Conservation (phyloP, 2,797 vertebrate species). For the Salarias fasciatus region DNA sequence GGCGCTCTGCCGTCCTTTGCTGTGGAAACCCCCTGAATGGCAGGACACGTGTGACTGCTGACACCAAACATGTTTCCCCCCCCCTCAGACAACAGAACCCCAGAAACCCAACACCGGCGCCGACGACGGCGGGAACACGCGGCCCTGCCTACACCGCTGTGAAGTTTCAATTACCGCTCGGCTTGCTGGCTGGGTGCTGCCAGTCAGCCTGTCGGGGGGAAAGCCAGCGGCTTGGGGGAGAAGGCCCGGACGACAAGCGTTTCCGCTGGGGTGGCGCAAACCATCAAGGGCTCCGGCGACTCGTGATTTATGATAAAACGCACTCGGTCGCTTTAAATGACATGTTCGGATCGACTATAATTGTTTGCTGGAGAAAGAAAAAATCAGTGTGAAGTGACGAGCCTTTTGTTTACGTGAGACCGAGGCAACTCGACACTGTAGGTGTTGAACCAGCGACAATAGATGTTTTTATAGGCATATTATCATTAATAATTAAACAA, state of each 20-base stretch:
- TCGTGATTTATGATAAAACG: conserved; percentile 1
- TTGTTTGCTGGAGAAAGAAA: no score
- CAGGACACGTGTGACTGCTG: conserved; percentile 68
- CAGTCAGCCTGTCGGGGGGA: conserved; percentile 62
- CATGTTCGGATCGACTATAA: background rate
- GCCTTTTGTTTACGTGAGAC: no score
- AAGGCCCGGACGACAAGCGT: conserved; percentile 43
- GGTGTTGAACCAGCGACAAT: no score
- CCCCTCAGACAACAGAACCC: conserved; percentile 64
- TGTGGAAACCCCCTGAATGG: conserved; percentile 54
- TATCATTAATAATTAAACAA: no score
- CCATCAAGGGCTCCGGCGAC: background rate
- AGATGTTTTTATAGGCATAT: no score
- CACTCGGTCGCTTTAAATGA: background rate
- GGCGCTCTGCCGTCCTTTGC: conserved; percentile 12
- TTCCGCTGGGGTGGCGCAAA: conserved; percentile 36
- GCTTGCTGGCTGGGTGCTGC: conserved; percentile 60
- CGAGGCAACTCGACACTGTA: no score
- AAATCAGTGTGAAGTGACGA: no score
- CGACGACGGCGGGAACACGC: conserved; percentile 60
- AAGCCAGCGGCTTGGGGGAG: conserved; percentile 40
- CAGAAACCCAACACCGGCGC: conserved; percentile 56
- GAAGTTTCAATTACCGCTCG: conserved; percentile 78
- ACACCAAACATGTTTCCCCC: conserved; percentile 64
- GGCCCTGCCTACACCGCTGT: conserved; percentile 49